phyloP scores from a whole-genome alignment of 2,113 vertebrate species.

The Burhinus bistriatus region DNA sequence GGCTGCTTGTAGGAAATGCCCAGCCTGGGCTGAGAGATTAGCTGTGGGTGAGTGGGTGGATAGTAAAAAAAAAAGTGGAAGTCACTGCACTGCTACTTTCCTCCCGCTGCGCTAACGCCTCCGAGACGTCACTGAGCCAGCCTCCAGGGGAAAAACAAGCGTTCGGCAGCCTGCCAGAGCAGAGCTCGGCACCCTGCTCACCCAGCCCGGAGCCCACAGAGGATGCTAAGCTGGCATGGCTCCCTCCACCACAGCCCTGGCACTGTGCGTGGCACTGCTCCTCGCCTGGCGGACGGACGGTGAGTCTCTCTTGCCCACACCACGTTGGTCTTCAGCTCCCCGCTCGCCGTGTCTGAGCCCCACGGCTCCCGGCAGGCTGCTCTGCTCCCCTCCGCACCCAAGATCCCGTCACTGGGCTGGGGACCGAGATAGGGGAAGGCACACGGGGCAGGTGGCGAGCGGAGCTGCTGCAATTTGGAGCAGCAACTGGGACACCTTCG shows the following conservation, averaged over 20 bases:
- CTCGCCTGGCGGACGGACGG: fast-evolving
- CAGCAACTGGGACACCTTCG: fast-evolving
- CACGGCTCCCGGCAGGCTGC: fast-evolving
- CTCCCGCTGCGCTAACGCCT: not conserved
- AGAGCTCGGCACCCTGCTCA: not conserved
- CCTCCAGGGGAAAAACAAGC: constrained; percentile 40
- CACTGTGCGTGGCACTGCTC: not conserved
- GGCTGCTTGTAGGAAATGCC: not conserved
- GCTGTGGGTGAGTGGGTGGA: not conserved
- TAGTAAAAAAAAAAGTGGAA: constrained; percentile 32
- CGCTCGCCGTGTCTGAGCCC: fast-evolving
- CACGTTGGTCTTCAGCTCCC: fast-evolving
- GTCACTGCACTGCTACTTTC: not conserved
- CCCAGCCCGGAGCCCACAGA: not conserved
- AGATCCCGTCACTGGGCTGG: fast-evolving
- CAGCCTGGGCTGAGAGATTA: not conserved
- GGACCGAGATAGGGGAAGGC: fast-evolving
- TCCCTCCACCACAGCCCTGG: not conserved
- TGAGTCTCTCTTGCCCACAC: not conserved
- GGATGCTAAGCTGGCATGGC: constrained; percentile 34
- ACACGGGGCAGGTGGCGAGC: fast-evolving
- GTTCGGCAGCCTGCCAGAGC: fast-evolving
- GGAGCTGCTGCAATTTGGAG: fast-evolving
- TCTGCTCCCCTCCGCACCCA: fast-evolving
- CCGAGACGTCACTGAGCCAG: constrained; percentile 49